These are phyloP conservation scores for Heliconius nattereri DNA, from an alignment of 1,140 invertebrate species.

Conservation along the genomic window DNA sequence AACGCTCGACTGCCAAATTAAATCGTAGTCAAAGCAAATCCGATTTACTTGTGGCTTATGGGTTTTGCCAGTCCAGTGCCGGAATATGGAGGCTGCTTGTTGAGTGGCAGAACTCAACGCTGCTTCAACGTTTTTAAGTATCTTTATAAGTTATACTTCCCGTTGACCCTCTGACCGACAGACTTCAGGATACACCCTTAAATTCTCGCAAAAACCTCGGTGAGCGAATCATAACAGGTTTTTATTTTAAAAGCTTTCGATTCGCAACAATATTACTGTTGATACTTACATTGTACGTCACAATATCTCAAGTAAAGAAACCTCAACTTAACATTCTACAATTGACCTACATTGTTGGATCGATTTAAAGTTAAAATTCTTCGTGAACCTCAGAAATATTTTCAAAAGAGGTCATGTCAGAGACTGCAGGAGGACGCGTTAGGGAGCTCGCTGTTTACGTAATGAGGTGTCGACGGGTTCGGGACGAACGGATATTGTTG, in stretches of 20 bases:
- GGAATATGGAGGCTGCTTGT: no score
- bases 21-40: not conserved
- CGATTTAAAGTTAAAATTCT: conserved; percentile 9
- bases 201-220: no score
- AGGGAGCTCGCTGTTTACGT: conserved; percentile 2
- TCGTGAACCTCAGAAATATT: conserved; percentile 8
- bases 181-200: no score
- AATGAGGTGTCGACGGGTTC: conserved; percentile 10
- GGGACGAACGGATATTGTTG: not conserved
- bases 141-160: no score
- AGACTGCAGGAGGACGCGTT: not conserved
- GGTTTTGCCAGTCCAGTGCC: not conserved
- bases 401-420: conserved; percentile 7
- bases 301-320: not conserved
- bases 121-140: no score
- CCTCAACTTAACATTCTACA: not conserved
- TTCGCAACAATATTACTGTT: not conserved
- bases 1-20: not conserved
- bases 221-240: no score
- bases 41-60: not conserved
- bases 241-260: not conserved
- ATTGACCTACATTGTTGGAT: conserved; percentile 7
- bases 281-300: not conserved
- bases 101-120: no score
- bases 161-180: no score